Evolutionary conservation across 2,888 invertebrate genomes (phyloP).

Genomic region (Neuroscelio doddi): DNA sequence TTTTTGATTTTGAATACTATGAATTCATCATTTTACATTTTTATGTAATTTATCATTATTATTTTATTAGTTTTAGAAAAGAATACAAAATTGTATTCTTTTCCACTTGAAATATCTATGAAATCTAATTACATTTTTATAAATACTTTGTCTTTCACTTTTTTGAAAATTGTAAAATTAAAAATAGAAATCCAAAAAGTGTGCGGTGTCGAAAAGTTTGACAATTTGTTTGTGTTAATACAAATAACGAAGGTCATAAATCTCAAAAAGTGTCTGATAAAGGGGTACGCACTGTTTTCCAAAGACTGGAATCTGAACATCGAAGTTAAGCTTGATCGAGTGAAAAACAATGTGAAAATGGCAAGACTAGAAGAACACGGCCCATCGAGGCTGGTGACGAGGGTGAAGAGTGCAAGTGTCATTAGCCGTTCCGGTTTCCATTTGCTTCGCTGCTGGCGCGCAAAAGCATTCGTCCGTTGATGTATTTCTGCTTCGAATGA

Average conservation of each 20-base stretch:
- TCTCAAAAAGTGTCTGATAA: conserved; percentile 32
- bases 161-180: not conserved
- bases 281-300: conserved; percentile 23
- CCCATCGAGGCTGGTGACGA: conserved; percentile 6
- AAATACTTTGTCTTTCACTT: no score
- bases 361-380: not conserved
- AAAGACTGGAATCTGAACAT: conserved; percentile 21
- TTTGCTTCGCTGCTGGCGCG: conserved; percentile 23
- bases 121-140: no score
- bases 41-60: no score
- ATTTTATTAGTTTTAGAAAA: no score
- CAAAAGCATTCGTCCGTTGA: conserved; percentile 20
- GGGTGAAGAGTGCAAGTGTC: conserved; percentile 41
- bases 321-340: conserved; percentile 42
- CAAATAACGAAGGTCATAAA: conserved; percentile 36
- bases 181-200: conserved; percentile 3
- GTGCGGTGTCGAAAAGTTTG: no score
- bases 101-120: no score
- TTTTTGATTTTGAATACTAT: no score
- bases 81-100: no score
- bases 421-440: conserved; percentile 39
- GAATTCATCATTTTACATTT: no score
- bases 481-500: conserved; percentile 26
- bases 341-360: conserved; percentile 30
- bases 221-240: conserved; percentile 1